Conservation (phyloP, 1,140 invertebrate species). For the Musca domestica region DNA sequence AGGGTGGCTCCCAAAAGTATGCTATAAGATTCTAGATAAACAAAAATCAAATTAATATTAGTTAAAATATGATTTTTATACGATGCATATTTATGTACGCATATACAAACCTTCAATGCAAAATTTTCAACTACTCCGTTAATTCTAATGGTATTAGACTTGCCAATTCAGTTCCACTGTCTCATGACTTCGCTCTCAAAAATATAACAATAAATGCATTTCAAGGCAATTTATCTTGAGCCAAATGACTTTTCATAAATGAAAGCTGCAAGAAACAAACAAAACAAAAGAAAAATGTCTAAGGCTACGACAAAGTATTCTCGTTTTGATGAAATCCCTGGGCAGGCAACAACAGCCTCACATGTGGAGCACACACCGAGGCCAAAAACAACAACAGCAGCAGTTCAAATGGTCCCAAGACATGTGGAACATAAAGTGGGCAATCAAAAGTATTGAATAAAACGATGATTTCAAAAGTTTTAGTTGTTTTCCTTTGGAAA, state of each 20-base stretch:
- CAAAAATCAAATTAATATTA: too few relatives aligned
- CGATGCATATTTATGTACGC: too few relatives aligned
- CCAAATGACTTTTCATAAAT: slow-evolving; percentile 15
- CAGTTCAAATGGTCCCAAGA: background rate
- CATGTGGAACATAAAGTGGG: background rate
- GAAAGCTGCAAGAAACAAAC: background rate
- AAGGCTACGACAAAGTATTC: too few relatives aligned
- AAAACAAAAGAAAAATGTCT: too few relatives aligned
- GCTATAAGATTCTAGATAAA: too few relatives aligned
- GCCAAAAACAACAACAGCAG: background rate
- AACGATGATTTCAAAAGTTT: background rate
- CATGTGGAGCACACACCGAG: background rate
- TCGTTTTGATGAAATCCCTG: too few relatives aligned
- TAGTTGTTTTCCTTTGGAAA: background rate
- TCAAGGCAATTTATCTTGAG: slow-evolving; percentile 18
- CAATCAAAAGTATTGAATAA: slow-evolving; percentile 2
- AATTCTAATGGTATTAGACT: too few relatives aligned
- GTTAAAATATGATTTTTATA: too few relatives aligned
- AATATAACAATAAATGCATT: slow-evolving; percentile 6
- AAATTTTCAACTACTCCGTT: too few relatives aligned
- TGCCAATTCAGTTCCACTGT: too few relatives aligned
- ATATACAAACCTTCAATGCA: too few relatives aligned
- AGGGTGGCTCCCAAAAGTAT: too few relatives aligned
- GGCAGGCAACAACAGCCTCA: background rate
- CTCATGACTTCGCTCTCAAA: background rate